Evolutionary conservation across 2,113 vertebrate genomes (phyloP).

Genomic region (Ptilorrhoa leucosticta): DNA sequence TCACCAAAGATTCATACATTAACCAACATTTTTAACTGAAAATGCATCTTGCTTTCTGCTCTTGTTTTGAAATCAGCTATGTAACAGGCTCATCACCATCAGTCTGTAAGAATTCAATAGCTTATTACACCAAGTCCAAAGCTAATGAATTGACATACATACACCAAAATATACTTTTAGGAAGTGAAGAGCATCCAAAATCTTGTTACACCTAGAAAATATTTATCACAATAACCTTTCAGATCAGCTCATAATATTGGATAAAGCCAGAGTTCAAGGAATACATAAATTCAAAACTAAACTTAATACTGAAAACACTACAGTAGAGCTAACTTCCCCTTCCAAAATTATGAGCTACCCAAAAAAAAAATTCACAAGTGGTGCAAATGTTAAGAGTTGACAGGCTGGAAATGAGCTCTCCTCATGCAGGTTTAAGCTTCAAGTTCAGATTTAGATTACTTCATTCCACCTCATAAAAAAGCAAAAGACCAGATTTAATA

Average conservation of each 20-base stretch:
- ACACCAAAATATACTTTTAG: background rate
- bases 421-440: background rate
- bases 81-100: background rate
- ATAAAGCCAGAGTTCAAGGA: background rate
- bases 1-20: background rate
- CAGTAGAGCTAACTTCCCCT: background rate
- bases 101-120: background rate
- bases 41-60: background rate
- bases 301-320: background rate
- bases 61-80: background rate
- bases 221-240: background rate
- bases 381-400: background rate
- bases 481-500: background rate
- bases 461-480: background rate
- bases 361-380: background rate
- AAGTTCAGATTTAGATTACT: background rate
- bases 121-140: background rate
- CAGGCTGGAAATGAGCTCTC: background rate
- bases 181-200: background rate
- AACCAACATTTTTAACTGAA: background rate
- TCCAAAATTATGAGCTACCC: background rate
- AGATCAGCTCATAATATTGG: background rate
- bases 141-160: background rate
- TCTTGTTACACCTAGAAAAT: background rate
- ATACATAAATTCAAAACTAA: background rate